These are phyloP conservation scores for Mercenaria mercenaria DNA, from an alignment of 1,140 invertebrate genomes.

Conservation along the genomic window DNA sequence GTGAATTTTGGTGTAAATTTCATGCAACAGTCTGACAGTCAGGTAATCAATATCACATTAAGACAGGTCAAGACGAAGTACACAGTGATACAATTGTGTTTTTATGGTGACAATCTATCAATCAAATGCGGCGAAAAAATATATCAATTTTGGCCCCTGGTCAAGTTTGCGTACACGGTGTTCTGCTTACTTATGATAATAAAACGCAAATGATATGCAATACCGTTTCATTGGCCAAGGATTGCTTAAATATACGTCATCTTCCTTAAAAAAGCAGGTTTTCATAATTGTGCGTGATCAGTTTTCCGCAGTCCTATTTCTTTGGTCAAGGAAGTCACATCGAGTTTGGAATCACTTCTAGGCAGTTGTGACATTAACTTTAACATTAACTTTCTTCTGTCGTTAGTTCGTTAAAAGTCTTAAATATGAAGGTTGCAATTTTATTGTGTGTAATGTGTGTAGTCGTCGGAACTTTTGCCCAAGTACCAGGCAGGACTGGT, in stretches of 20 bases:
- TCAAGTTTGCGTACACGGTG: not conserved
- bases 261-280: not conserved
- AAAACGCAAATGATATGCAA: conserved; percentile 5
- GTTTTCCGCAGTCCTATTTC: not conserved
- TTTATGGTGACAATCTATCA: not conserved
- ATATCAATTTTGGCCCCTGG: not conserved
- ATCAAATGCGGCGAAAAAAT: not conserved
- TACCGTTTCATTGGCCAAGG: not conserved
- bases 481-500: not conserved
- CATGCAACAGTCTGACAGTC: not conserved
- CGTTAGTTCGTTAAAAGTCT: not conserved
- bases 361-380: not conserved
- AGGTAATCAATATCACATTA: not conserved
- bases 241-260: not conserved
- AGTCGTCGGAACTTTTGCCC: not conserved
- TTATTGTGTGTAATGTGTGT: conserved; percentile 18
- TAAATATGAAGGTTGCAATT: conserved; percentile 14
- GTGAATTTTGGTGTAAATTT: too few species aligned
- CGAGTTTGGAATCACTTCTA: not conserved
- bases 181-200: not conserved
- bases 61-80: not conserved
- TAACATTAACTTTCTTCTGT: not conserved
- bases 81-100: not conserved
- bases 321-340: not conserved
- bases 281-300: not conserved